Percentiles rank a stretch among this genome's conserved stretches.
These are phyloP conservation scores for Ornithorhynchus anatinus DNA, from an alignment of 2,113 vertebrate genomes.

Conservation along the genomic window DNA sequence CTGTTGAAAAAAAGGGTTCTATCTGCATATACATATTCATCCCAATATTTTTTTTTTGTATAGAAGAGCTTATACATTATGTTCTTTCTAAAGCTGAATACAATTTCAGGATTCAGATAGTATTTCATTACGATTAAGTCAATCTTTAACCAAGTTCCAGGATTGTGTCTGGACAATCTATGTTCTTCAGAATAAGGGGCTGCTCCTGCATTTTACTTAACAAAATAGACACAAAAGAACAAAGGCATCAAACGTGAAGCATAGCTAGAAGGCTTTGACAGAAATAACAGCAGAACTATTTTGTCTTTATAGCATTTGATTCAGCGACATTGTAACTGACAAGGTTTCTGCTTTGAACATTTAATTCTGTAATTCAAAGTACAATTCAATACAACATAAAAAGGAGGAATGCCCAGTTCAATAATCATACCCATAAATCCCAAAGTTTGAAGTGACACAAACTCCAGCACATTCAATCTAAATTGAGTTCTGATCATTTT, in stretches of 20 bases:
- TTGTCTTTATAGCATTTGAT: constrained; percentile 69
- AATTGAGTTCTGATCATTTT: constrained; percentile 49
- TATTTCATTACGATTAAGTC: constrained; percentile 57
- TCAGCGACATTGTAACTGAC: constrained; percentile 66
- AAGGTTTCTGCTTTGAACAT: constrained; percentile 71
- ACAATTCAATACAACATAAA: constrained; percentile 53
- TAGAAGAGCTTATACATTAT: constrained; percentile 50
- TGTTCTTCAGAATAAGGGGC: constrained; percentile 59
- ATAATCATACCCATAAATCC: constrained; percentile 32
- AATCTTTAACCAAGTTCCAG: constrained; percentile 57
- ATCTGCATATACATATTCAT: constrained; percentile 45
- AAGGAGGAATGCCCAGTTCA: constrained; percentile 46
- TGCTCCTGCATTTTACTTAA: constrained; percentile 74
- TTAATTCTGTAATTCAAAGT: constrained; percentile 73
- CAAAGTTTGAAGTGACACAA: constrained; percentile 44
- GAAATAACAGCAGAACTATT: constrained; percentile 73
- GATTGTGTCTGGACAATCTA: constrained; percentile 66
- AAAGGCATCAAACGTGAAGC: constrained; percentile 74
- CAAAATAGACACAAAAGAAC: constrained; percentile 74
- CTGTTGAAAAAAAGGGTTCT: too few species aligned
- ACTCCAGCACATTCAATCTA: neutral
- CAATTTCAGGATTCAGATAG: constrained; percentile 42
- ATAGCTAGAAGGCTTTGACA: constrained; percentile 72
- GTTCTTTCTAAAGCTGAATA: constrained; percentile 65
- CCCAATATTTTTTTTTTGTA: constrained; percentile 40